phyloP scores from a whole-genome alignment of 2,888 invertebrate species.

The Gryllus longicercus region DNA sequence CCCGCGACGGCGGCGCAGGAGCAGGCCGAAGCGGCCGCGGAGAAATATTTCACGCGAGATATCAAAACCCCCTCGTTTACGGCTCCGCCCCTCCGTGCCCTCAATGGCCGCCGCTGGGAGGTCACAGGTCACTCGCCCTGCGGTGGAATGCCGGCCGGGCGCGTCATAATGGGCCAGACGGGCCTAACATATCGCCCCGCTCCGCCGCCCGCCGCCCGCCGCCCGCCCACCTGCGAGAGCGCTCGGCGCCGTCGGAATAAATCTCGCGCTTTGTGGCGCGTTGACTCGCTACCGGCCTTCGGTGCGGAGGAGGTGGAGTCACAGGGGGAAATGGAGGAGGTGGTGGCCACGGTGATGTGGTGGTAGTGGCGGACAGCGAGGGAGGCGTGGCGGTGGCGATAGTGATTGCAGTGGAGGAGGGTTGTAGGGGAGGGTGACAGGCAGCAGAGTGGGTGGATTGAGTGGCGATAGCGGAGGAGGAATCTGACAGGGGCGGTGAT shows the following conservation, averaged over 20 bases:
- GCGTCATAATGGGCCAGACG: constrained; percentile 4
- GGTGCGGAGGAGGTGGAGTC: background rate
- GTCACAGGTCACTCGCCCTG: constrained; percentile 17
- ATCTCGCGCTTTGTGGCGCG: constrained; percentile 10
- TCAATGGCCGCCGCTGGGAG: background rate
- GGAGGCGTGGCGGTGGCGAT: too few relatives aligned
- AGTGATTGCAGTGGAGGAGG: too few relatives aligned
- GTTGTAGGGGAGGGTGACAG: too few relatives aligned
- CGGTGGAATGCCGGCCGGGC: background rate
- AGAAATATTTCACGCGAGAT: background rate
- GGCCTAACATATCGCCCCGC: constrained; percentile 2
- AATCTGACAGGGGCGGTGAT: too few relatives aligned
- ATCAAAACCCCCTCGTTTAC: constrained; percentile 17
- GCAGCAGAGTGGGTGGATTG: too few relatives aligned
- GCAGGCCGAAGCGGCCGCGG: background rate
- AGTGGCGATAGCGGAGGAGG: too few relatives aligned
- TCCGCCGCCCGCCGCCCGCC: background rate
- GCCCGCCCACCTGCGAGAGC: background rate
- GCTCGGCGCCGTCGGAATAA: background rate
- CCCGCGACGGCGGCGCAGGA: background rate
- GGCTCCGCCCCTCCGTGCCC: background rate
- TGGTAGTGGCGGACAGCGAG: too few relatives aligned
- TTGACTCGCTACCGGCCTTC: constrained; percentile 10
- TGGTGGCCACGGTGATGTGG: background rate
- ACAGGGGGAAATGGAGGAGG: background rate